Percentiles rank a stretch among this genome's conserved stretches.
Evolutionary conservation across 1,140 invertebrate species (phyloP).

Genomic region (Parapsyche elsis): DNA sequence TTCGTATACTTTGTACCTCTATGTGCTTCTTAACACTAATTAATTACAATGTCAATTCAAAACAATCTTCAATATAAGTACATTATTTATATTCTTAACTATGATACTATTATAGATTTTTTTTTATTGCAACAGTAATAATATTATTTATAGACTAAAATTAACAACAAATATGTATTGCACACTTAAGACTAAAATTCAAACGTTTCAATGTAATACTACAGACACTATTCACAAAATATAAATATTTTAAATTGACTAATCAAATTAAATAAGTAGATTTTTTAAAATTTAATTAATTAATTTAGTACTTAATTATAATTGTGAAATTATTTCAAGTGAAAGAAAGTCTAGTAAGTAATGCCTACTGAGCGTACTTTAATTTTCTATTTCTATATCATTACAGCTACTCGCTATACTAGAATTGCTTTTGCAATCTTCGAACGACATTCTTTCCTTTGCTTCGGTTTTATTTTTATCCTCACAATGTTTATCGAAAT

Average conservation of each 20-base stretch:
- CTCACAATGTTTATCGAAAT: slow-evolving; percentile 23
- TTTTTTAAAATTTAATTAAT: no score
- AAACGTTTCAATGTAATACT: not conserved
- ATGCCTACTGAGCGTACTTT: slow-evolving; percentile 29
- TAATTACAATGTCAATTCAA: no score
- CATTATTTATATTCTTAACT: not conserved
- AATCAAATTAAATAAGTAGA: no score
- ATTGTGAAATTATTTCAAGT: not conserved
- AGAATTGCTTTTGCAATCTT: slow-evolving; percentile 59
- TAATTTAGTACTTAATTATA: no score
- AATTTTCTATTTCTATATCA: slow-evolving; percentile 68
- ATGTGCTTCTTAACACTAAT: not conserved
- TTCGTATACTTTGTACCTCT: slow-evolving; percentile 39
- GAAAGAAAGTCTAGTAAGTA: not conserved
- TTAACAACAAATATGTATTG: not conserved
- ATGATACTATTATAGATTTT: not conserved
- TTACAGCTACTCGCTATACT: slow-evolving; percentile 66
- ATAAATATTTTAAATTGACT: no score
- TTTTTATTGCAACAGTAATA: not conserved
- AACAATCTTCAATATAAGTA: not conserved
- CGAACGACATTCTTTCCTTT: slow-evolving; percentile 57
- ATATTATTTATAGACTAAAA: not conserved
- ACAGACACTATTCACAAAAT: no score
- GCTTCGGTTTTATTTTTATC: slow-evolving; percentile 34
- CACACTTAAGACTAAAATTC: not conserved